Evolutionary conservation across 2,888 invertebrate genomes (phyloP), one percentile per base, ranked within the genome.

Genomic region (Hedychridium roseum): DNA sequence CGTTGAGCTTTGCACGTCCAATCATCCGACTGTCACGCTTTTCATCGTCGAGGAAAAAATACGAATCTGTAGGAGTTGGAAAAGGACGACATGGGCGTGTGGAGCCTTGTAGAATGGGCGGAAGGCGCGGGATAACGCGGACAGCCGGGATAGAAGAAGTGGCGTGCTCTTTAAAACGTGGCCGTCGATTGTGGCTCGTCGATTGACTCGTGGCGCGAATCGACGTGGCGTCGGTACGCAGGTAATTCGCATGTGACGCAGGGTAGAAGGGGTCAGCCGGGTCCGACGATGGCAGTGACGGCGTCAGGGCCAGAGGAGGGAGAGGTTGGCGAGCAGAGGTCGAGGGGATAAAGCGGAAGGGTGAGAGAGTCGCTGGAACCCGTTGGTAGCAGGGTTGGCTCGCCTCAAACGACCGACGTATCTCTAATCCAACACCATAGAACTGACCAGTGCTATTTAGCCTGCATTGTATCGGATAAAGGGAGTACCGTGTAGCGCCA

Each of bases 361-460:
- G 41, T 37, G 34, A 41, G 43, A 18, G 41, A 35, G 39, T 30
- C 12, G 38, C 38, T 12, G 48, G 40, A 30, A 39, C n/a, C n/a
- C n/a, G n/a, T n/a, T n/a, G n/a, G n/a, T n/a, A n/a, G 41, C 31
- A 39, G 46, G 44, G 43, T 27, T 30, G 46, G 36, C 50, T 66
- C 60, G 65, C 69, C 68, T 73, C 71, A 71, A 76, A 75, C 74
- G 73, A 75, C 64, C 71, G 68, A 71, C 70, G 70, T 67, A 71
- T 71, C 73, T 74, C 73, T 75, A 71, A 76, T 74, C 72, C 72
- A 68, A 71, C 73, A 68, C 71, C 70, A 67, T 69, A 67, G 64
- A 61, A 64, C 65, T 64, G 65, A 70, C 69, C 71, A 71, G 65
- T 65, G 71, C 73, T 71, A 73, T 74, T 73, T 71, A 72, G 70